Conservation (phyloP, 2,797 vertebrate species). For the Lagodon rhomboides region DNA sequence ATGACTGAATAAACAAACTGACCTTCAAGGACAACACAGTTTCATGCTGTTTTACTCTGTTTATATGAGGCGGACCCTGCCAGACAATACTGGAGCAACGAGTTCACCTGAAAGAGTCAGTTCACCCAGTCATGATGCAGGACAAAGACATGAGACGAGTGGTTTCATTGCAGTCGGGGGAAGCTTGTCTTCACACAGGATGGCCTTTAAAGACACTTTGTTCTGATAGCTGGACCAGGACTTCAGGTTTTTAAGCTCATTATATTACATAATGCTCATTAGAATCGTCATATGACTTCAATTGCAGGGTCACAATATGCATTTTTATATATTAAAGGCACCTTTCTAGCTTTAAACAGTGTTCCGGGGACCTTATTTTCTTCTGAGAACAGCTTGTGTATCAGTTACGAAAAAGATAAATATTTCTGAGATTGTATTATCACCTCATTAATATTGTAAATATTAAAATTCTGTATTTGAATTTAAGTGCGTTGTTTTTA, state of each 20-base stretch:
- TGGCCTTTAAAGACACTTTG: conserved; percentile 15
- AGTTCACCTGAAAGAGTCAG: conserved; percentile 3
- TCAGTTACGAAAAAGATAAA: too few species aligned
- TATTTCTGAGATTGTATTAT: too few species aligned
- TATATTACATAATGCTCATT: background rate
- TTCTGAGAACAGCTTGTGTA: too few species aligned
- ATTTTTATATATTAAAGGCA: background rate
- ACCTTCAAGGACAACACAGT: too few species aligned
- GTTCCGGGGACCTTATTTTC: too few species aligned
- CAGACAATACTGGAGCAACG: conserved; percentile 3
- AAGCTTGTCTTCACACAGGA: background rate
- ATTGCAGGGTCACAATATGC: background rate
- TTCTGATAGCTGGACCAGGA: conserved; percentile 53
- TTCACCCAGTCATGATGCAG: background rate
- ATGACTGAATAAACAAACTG: too few species aligned
- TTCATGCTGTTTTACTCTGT: too few species aligned
- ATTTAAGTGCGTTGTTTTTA: too few species aligned
- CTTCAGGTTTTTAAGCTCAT: background rate
- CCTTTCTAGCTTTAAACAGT: too few species aligned
- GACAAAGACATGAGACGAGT: conserved; percentile 51
- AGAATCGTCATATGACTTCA: background rate
- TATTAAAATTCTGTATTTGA: too few species aligned
- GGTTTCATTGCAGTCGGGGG: background rate
- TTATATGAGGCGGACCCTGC: too few species aligned
- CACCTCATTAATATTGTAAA: too few species aligned